Percentiles rank a stretch among this genome's conserved stretches.
Conservation (phyloP, 2,888 invertebrate genomes). For the Aricia artaxerxes region DNA sequence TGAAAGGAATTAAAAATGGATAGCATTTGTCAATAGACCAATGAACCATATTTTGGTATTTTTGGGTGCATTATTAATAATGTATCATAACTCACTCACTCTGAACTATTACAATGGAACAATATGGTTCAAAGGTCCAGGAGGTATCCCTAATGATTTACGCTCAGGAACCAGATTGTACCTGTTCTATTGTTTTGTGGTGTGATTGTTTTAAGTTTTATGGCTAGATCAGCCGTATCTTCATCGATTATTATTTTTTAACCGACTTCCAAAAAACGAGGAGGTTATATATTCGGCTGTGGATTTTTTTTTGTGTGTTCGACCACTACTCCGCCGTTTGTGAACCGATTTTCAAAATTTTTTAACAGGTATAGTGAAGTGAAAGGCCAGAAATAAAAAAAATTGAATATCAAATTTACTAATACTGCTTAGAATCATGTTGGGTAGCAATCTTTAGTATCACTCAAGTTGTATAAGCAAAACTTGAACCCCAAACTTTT, state of each 20-base stretch:
- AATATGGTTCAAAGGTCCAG: constrained; percentile 27
- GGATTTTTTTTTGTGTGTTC: too few species aligned
- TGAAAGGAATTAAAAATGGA: background rate
- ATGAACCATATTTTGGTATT: background rate
- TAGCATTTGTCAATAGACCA: background rate
- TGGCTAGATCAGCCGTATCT: background rate
- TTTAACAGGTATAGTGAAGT: background rate
- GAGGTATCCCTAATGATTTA: constrained; percentile 25
- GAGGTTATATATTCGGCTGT: too few species aligned
- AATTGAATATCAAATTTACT: too few species aligned
- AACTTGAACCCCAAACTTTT: too few species aligned
- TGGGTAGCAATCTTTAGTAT: too few species aligned
- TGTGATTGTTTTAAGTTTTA: constrained; percentile 8
- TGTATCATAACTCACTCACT: constrained; percentile 12
- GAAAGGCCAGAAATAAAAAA: too few species aligned
- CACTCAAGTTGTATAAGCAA: too few species aligned
- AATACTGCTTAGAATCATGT: too few species aligned
- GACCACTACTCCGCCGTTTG: too few species aligned
- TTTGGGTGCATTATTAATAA: constrained; percentile 21
- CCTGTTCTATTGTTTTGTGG: constrained; percentile 16
- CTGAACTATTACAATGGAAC: constrained; percentile 21
- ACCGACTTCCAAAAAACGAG: too few species aligned
- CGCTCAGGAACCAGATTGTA: constrained; percentile 8
- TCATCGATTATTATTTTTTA: background rate
- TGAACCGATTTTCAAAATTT: too few species aligned